These are phyloP conservation scores for Noctua janthe DNA, from an alignment of 2,888 invertebrate species.

Conservation along the genomic window DNA sequence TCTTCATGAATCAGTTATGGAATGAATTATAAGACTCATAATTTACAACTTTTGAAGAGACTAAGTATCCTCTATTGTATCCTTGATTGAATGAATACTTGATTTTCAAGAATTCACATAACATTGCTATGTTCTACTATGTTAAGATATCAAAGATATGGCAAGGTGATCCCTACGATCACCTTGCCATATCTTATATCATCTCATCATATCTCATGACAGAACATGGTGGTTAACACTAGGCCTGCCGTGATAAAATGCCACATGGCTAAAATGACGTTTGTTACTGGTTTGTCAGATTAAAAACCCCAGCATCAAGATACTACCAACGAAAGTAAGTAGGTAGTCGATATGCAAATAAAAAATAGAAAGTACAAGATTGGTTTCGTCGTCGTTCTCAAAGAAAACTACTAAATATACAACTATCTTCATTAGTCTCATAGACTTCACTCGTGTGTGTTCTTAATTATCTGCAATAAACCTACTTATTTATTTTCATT, in stretches of 20 bases:
- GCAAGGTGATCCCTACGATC: too few species aligned
- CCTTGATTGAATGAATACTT: background rate
- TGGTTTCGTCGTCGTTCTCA: slow-evolving; percentile 32
- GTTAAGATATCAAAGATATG: background rate
- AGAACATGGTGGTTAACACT: slow-evolving; percentile 1
- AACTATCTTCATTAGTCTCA: slow-evolving; percentile 39
- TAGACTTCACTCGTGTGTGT: slow-evolving; percentile 21
- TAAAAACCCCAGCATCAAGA: slow-evolving; percentile 1
- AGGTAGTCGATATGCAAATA: slow-evolving; percentile 62
- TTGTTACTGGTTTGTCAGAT: background rate
- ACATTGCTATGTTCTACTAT: background rate
- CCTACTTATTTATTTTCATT: slow-evolving; percentile 34
- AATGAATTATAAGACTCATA: background rate
- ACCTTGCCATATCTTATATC: background rate
- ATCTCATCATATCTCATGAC: background rate
- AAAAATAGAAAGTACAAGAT: slow-evolving; percentile 62
- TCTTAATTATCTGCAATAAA: slow-evolving; percentile 39
- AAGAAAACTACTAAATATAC: slow-evolving; percentile 44
- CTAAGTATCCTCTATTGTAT: background rate
- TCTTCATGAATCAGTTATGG: background rate
- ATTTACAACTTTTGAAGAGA: background rate
- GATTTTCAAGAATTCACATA: background rate
- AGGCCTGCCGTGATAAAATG: background rate
- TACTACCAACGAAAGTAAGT: slow-evolving; percentile 41
- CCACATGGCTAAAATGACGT: background rate